Evolutionary conservation across 2,888 invertebrate genomes (phyloP), one percentile per base, ranked within the genome.

Genomic region (Parasteatoda lunata): DNA sequence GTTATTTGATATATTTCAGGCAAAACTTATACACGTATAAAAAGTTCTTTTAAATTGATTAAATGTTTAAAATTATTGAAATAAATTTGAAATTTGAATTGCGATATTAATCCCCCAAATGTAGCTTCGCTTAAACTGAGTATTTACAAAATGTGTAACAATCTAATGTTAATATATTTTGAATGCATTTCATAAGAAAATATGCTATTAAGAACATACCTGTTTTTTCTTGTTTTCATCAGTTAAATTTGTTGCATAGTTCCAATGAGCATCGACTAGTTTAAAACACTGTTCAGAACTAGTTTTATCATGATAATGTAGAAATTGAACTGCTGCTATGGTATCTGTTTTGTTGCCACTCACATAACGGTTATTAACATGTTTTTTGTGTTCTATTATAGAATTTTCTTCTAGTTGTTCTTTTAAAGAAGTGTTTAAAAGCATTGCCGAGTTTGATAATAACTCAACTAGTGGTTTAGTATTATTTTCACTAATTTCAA

Each of bases 141-240:
- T 30, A 30, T 30, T 30, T 30, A 30, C 2, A 30, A 30, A 30
- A 30, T 30, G 30, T 2, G 30, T 30, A 30, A 30, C 2, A 30
- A 30, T 30, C 30, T 0, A 30, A 30, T 30, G 30, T 30, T 30
- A 30, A 30, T 73, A 73, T 30, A 13, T 11, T 3, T 54, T 73
- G n/a, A 54, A 51, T 48, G 0, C 30, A 64, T 8, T 76, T 15
- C 15, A 47, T 51, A 73, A 52, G n/a, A 15, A 77, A 47, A 68
- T 51, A 30, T 15, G 30, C 51, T 30, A 79, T 3, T 59, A 4
- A 15, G 49, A 13, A 49, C 81, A 75, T 82, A 85, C 88, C 85
- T 83, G 79, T 47, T 76, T 88, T 49, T 88, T 84, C 52, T 88
- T 88, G 66, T 84, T 88, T 68, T 82, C 88, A 59, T 88, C 88